Conservation (phyloP, 2,888 invertebrate genomes). For the Peribatodes rhomboidaria region DNA sequence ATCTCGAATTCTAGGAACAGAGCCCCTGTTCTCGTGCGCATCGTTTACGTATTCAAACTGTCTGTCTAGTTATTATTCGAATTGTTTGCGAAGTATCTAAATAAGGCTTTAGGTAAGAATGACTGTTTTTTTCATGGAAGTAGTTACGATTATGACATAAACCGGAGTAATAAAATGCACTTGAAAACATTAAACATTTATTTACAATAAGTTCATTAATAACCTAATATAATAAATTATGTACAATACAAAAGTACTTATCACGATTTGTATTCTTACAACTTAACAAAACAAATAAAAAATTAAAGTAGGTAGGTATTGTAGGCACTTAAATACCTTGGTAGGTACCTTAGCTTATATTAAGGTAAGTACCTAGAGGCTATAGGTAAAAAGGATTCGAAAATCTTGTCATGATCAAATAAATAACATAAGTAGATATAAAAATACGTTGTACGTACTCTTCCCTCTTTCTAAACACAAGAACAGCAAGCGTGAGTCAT, state of each 20-base stretch:
- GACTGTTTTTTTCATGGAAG: too few relatives aligned
- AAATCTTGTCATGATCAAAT: conserved; percentile 9
- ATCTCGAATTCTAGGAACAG: too few relatives aligned
- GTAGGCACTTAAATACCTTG: not conserved
- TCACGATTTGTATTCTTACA: conserved; percentile 37
- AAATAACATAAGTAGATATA: not conserved
- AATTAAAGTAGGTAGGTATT: not conserved
- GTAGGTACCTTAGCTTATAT: too few relatives aligned
- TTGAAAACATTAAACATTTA: conserved; percentile 64
- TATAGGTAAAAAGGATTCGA: not conserved
- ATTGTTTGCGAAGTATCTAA: too few relatives aligned
- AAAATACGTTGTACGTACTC: too few relatives aligned
- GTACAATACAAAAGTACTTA: conserved; percentile 60
- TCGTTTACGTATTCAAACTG: too few relatives aligned
- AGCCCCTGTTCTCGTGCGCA: too few relatives aligned
- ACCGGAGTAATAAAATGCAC: conserved; percentile 1
- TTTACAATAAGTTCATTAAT: conserved; percentile 59
- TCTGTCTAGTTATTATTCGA: too few relatives aligned
- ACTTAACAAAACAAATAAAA: conserved; percentile 17
- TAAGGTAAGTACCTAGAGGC: not conserved
- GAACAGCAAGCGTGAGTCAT: not conserved
- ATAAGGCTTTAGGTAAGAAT: too few relatives aligned
- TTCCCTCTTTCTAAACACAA: too few relatives aligned
- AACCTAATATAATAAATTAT: conserved; percentile 69
- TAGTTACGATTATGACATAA: too few relatives aligned